Evolutionary conservation across 2,797 vertebrate genomes (phyloP).

Genomic region (Cottoperca gobio): DNA sequence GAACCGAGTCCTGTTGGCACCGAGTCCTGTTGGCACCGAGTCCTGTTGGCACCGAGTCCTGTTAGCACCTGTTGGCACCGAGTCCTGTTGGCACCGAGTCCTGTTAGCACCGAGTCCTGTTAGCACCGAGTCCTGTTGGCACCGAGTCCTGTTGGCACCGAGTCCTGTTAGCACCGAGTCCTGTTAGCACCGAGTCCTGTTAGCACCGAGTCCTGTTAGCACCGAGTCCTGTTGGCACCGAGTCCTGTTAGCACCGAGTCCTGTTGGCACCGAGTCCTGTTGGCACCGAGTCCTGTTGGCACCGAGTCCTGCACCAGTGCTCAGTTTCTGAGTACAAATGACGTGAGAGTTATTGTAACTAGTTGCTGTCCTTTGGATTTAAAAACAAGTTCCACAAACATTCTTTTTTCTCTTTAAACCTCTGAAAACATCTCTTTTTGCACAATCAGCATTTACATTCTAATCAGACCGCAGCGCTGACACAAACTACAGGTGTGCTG

Average conservation of each 20-base stretch:
- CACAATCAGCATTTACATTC: too few relatives aligned
- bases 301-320: not conserved
- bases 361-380: too few relatives aligned
- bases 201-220: conserved; percentile 3
- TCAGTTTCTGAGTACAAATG: too few relatives aligned
- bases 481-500: too few relatives aligned
- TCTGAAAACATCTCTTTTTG: too few relatives aligned
- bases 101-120: conserved; percentile 1
- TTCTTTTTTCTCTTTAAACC: too few relatives aligned
- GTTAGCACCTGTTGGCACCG: too few relatives aligned
- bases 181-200: conserved; percentile 1
- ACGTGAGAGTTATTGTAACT: too few relatives aligned
- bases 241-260: conserved; percentile 13
- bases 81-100: conserved; percentile 13
- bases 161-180: conserved; percentile 13
- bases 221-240: not conserved
- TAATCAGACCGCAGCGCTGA: too few relatives aligned
- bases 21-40: conserved; percentile 9
- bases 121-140: conserved; percentile 3
- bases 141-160: not conserved
- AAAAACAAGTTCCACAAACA: too few relatives aligned
- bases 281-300: conserved; percentile 3
- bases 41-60: not conserved
- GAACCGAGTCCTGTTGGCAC: conserved; percentile 4
- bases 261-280: conserved; percentile 1